A percentile compares a stretch with the other conserved stretches of the same genome.
Evolutionary conservation across 2,888 invertebrate genomes (phyloP).

Genomic region (Phania funesta): DNA sequence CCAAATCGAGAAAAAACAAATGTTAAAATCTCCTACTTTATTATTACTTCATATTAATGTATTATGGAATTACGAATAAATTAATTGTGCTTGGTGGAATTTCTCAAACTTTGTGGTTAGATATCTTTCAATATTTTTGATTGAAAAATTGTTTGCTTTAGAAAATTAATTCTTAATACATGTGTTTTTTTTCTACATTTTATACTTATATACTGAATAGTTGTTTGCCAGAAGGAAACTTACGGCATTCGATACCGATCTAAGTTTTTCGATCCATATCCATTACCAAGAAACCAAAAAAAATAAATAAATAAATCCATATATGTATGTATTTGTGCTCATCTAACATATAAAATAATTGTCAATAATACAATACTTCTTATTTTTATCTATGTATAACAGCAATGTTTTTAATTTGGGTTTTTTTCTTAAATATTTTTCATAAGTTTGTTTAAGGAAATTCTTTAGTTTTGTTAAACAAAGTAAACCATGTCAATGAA

Average conservation of each 20-base stretch:
- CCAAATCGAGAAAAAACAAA: not conserved
- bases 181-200: constrained; percentile 17
- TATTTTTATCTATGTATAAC: constrained; percentile 38
- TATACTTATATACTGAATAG: not conserved
- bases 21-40: not conserved
- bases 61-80: not conserved
- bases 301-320: too few species aligned
- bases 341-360: too few species aligned
- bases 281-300: too few species aligned
- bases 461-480: constrained; percentile 46
- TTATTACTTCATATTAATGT: constrained; percentile 7
- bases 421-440: constrained; percentile 57
- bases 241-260: too few species aligned
- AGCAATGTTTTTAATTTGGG: constrained; percentile 38
- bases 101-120: constrained; percentile 21
- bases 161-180: not conserved
- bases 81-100: constrained; percentile 1
- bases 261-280: too few species aligned
- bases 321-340: too few species aligned
- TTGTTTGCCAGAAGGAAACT: too few species aligned
- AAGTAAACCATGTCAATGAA: constrained; percentile 5
- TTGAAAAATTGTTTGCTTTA: not conserved
- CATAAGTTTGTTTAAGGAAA: constrained; percentile 39
- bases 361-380: constrained; percentile 42
- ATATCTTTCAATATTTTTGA: not conserved